A percentile compares a stretch with the other conserved stretches of the same genome.
These are phyloP conservation scores for Dipodomys merriami DNA, from an alignment of 2,113 vertebrate genomes.

Conservation along the genomic window DNA sequence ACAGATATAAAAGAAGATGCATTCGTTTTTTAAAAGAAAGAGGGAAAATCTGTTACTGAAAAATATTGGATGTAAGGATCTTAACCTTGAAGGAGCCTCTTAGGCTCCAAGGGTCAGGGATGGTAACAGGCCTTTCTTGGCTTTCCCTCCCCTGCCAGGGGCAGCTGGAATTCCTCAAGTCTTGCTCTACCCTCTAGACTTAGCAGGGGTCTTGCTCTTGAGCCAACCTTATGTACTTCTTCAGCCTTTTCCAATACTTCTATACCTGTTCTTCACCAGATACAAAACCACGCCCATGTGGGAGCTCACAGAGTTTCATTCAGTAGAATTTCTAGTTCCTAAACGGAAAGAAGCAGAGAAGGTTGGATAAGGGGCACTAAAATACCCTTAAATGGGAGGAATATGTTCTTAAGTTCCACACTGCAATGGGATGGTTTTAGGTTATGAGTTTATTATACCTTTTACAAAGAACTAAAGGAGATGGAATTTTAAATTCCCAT, in stretches of 20 bases:
- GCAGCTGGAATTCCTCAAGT: background rate
- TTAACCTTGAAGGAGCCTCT: too few species aligned
- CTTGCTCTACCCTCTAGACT: background rate
- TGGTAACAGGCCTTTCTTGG: background rate
- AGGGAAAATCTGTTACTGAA: background rate
- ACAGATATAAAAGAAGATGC: slow-evolving; percentile 16
- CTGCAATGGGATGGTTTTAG: background rate
- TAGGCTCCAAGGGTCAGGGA: too few species aligned
- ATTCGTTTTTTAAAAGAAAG: background rate
- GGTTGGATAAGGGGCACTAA: background rate
- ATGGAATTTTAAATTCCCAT: background rate
- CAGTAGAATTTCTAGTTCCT: background rate
- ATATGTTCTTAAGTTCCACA: background rate
- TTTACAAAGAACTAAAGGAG: background rate
- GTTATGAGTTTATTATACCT: background rate
- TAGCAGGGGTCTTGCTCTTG: background rate
- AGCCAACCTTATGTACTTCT: background rate
- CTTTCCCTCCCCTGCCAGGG: background rate
- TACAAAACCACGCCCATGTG: background rate
- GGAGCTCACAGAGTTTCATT: background rate
- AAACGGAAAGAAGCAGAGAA: background rate
- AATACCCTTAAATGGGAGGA: background rate
- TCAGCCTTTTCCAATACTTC: background rate
- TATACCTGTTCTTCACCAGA: background rate
- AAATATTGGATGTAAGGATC: slow-evolving; percentile 7